Evolutionary conservation across 2,888 invertebrate genomes (phyloP).

Genomic region (Drepana falcataria): DNA sequence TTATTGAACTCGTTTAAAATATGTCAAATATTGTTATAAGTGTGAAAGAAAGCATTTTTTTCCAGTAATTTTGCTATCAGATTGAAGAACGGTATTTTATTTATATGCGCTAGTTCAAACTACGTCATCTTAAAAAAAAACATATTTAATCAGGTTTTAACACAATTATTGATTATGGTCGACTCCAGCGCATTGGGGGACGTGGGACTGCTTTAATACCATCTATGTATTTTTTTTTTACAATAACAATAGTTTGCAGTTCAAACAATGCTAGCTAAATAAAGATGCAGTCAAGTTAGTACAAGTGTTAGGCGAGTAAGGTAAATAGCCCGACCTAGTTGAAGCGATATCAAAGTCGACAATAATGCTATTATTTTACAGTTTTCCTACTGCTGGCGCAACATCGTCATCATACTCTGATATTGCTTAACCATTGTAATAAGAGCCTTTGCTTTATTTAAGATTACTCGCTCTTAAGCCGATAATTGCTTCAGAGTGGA

Average conservation of each 20-base stretch:
- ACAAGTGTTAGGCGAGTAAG: slow-evolving; percentile 39
- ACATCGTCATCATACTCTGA: slow-evolving; percentile 56
- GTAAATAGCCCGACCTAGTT: slow-evolving; percentile 56
- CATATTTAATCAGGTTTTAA: too few relatives aligned
- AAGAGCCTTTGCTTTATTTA: slow-evolving; percentile 31
- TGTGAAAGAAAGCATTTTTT: too few relatives aligned
- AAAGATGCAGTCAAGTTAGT: slow-evolving; percentile 26
- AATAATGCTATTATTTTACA: slow-evolving; percentile 49
- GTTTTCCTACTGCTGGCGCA: slow-evolving; percentile 43
- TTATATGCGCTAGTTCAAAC: too few relatives aligned
- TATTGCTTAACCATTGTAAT: slow-evolving; percentile 41
- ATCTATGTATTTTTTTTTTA: not conserved
- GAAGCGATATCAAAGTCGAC: slow-evolving; percentile 35
- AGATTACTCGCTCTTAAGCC: slow-evolving; percentile 28
- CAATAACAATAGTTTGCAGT: not conserved
- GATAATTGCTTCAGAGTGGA: slow-evolving; percentile 8
- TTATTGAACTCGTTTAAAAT: too few relatives aligned
- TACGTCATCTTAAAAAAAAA: too few relatives aligned
- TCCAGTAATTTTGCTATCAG: too few relatives aligned
- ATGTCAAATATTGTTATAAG: too few relatives aligned
- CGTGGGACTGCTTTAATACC: not conserved
- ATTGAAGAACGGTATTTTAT: too few relatives aligned
- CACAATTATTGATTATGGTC: not conserved
- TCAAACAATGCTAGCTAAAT: slow-evolving; percentile 10
- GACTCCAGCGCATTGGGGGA: not conserved